These are phyloP conservation scores for Ennomos fuscantarius DNA, from an alignment of 2,888 invertebrate genomes.

Conservation along the genomic window DNA sequence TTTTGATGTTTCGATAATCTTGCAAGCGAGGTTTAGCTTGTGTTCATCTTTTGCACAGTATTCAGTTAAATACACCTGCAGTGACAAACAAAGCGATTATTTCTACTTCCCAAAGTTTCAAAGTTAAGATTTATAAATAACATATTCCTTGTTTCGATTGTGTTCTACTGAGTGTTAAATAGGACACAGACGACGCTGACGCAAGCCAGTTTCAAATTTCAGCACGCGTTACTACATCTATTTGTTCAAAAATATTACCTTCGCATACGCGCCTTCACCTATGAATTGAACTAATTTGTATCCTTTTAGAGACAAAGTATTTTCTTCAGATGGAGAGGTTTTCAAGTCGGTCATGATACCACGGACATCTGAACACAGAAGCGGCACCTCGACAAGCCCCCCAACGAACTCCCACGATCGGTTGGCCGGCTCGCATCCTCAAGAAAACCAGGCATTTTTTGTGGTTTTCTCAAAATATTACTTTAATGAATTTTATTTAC, in stretches of 20 bases:
- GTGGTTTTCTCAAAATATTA: constrained; percentile 45
- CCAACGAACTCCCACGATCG: constrained; percentile 45
- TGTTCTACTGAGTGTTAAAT: too few relatives aligned
- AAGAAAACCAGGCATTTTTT: constrained; percentile 65
- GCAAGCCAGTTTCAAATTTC: too few relatives aligned
- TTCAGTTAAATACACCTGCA: constrained; percentile 76
- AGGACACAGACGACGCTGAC: too few relatives aligned
- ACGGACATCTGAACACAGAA: constrained; percentile 45
- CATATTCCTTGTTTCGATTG: too few relatives aligned
- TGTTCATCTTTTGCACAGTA: constrained; percentile 62
- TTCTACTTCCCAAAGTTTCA: background rate
- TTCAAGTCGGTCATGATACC: constrained; percentile 78
- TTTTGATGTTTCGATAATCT: constrained; percentile 89
- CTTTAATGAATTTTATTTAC: constrained; percentile 57
- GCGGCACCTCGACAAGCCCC: constrained; percentile 43
- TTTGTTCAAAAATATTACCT: constrained; percentile 72
- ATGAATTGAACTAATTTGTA: constrained; percentile 87
- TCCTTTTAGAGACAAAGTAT: constrained; percentile 81
- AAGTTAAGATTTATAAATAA: background rate
- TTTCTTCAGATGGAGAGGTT: constrained; percentile 75
- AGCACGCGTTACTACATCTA: too few relatives aligned
- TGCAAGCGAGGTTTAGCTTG: constrained; percentile 86
- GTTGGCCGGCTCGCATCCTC: constrained; percentile 51
- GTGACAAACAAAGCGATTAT: constrained; percentile 7
- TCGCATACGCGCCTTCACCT: constrained; percentile 93